These are phyloP conservation scores for Lycopodina hypogea DNA, from an alignment of 37 sponge, comb jelly and placozoan genomes.

Conservation along the genomic window DNA sequence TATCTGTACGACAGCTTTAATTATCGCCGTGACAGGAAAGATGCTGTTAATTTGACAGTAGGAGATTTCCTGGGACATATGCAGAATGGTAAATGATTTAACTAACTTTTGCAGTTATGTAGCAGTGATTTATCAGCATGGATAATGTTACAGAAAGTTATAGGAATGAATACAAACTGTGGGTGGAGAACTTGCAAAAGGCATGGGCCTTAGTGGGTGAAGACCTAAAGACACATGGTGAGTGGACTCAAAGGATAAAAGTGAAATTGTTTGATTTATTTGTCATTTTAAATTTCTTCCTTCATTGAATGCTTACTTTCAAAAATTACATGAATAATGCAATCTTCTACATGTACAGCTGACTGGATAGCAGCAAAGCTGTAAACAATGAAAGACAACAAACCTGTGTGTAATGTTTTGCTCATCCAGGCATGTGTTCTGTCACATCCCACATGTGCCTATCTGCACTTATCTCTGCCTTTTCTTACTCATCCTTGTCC, in stretches of 20 bases:
- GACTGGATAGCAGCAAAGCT: too few species aligned
- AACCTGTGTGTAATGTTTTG: too few species aligned
- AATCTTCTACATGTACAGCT: too few species aligned
- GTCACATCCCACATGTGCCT: too few species aligned
- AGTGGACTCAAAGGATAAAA: not conserved
- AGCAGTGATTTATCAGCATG: not conserved
- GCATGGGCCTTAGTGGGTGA: conserved; percentile 59
- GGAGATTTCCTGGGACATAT: conserved; percentile 20
- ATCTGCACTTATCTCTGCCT: too few species aligned
- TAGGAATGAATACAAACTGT: conserved; percentile 2
- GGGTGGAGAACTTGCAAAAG: conserved; percentile 19
- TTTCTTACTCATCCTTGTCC: too few species aligned
- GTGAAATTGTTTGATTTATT: not conserved
- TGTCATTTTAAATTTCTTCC: not conserved
- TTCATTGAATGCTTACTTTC: not conserved
- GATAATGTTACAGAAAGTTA: conserved; percentile 13
- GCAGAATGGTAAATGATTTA: conserved; percentile 1
- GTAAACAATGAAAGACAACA: too few species aligned
- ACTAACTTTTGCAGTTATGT: not conserved
- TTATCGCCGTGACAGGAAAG: conserved; percentile 22
- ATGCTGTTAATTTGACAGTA: conserved; percentile 27
- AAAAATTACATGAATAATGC: not conserved
- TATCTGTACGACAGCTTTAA: conserved; percentile 34
- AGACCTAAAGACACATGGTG: conserved; percentile 38
- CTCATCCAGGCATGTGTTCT: too few species aligned